Evolutionary conservation across 2,797 vertebrate species (phyloP), one percentile per base, ranked within the genome.

Genomic region (Vireo griseus): DNA sequence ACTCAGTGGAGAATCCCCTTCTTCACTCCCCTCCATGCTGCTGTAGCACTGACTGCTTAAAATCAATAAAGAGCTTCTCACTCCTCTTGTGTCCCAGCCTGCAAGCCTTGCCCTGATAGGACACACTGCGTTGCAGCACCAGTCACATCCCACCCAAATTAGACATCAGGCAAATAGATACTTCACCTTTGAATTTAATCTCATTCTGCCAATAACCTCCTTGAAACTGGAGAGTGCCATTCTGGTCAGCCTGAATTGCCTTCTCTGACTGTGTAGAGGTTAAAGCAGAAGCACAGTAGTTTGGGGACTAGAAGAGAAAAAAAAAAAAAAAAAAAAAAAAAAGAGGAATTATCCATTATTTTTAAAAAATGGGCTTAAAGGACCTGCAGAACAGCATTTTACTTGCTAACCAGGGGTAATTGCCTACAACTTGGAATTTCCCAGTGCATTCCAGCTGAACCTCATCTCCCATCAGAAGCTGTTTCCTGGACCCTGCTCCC

Each of bases 251-350:
- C 50, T 97, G 95, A 87, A 97, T 98, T 19, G 92, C 21, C 4
- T 97, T 98, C 94, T 98, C 98, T 83, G 98, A 88, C 47, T 88
- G 85, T 48, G 92, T 29, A 40, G 98, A 98, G 10, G 91, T 95
- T 82, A 97, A 40, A 10, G 96, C 88, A 31, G 95, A 44, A 15
- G 94, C 75, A 8, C 82, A 92, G 37, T 94, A 82, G 83, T 96
- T 35, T 8, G 74, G 74, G 63, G 42, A 96, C 97, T 97, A 19
- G 15, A 9, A 28, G 12, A 14, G 40, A 40, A 35, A 35, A 35
- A 35, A 35, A 35, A 35, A 35, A 42, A 42, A 51, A 47, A 51
- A 63, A 55, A 44, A 65, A 44, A 69, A 44, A 80, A 25, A 75
- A 31, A 86, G 3, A 18, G 8, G 4, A 55, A 80, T 22, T n/a